Percentiles rank a stretch among this genome's conserved stretches.
phyloP scores from a whole-genome alignment of 2,888 invertebrate species.

The Tachina lurida region DNA sequence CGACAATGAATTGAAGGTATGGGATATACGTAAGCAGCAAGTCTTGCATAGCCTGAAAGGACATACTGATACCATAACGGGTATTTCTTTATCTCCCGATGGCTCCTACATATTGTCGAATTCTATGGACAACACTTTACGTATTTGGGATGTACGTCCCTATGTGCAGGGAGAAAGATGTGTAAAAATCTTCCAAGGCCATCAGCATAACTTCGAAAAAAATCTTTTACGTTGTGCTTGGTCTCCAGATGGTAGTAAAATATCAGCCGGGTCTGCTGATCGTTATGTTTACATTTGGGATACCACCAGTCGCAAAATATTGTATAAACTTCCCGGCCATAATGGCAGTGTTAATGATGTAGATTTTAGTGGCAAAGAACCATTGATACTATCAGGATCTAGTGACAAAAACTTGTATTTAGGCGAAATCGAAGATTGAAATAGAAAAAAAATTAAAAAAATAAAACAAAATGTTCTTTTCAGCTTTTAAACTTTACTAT shows the following conservation, averaged over 20 bases:
- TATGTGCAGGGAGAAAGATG: slow-evolving; percentile 97
- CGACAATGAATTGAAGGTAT: slow-evolving; percentile 98
- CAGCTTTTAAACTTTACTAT: too few species aligned
- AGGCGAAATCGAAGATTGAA: slow-evolving; percentile 92
- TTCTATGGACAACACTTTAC: slow-evolving; percentile 97
- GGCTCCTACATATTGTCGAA: slow-evolving; percentile 96
- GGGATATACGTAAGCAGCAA: slow-evolving; percentile 95
- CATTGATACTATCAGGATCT: slow-evolving; percentile 95
- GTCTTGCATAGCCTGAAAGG: slow-evolving; percentile 93
- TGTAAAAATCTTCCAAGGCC: slow-evolving; percentile 95
- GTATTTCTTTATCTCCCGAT: slow-evolving; percentile 85
- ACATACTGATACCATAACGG: slow-evolving; percentile 98
- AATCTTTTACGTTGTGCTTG: slow-evolving; percentile 96
- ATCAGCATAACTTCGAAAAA: slow-evolving; percentile 99
- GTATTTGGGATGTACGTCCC: slow-evolving; percentile 98
- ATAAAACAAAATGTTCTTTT: background rate
- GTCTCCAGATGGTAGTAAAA: slow-evolving; percentile 95
- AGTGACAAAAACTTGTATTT: slow-evolving; percentile 98
- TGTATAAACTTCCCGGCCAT: slow-evolving; percentile 99
- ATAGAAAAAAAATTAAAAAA: slow-evolving; percentile 2
- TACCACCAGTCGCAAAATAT: slow-evolving; percentile 93
- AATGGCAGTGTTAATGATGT: slow-evolving; percentile 98
- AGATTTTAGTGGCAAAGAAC: slow-evolving; percentile 96
- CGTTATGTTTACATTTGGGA: slow-evolving; percentile 99
- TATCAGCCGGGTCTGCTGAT: slow-evolving; percentile 94